phyloP scores from a whole-genome alignment of 2,888 invertebrate species.

The Trypoxylon attenuatum region DNA sequence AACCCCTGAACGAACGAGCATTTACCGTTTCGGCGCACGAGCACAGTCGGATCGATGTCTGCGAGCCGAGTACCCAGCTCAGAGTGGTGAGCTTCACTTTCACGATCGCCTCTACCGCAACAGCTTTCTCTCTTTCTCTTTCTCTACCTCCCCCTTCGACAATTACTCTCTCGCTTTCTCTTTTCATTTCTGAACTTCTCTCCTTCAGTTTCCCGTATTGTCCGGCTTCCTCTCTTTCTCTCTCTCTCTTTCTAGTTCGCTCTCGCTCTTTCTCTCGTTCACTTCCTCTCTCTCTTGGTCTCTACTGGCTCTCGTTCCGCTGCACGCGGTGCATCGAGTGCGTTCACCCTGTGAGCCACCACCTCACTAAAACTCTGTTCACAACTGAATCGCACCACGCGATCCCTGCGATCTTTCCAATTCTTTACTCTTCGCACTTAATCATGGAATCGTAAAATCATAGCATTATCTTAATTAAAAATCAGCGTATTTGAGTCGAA shows the following conservation, averaged over 20 bases:
- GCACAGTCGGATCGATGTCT: constrained; percentile 51
- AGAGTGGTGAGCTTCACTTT: constrained; percentile 51
- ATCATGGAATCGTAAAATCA: no score
- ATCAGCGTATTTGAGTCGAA: no score
- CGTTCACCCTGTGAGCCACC: constrained; percentile 45
- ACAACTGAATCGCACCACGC: constrained; percentile 17
- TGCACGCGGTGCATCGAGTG: constrained; percentile 42
- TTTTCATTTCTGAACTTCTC: constrained; percentile 2
- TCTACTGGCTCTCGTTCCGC: background rate
- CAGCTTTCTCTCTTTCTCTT: constrained; percentile 9
- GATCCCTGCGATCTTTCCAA: constrained; percentile 11
- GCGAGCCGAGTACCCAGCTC: no score
- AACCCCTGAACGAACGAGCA: no score
- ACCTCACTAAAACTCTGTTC: background rate
- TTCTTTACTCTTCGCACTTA: no score
- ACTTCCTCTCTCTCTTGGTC: constrained; percentile 6
- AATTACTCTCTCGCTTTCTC: constrained; percentile 4
- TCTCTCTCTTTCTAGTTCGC: constrained; percentile 9
- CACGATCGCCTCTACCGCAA: no score
- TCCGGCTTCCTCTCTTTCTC: constrained; percentile 10
- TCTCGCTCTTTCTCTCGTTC: constrained; percentile 7
- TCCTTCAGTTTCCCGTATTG: constrained; percentile 14
- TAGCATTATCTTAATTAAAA: no score
- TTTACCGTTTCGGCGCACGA: constrained; percentile 53
- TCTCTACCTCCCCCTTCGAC: constrained; percentile 14